Base-by-base conservation (phyloP, 2,888 invertebrate species). In the Leptarthrus brevirostris region DNA sequence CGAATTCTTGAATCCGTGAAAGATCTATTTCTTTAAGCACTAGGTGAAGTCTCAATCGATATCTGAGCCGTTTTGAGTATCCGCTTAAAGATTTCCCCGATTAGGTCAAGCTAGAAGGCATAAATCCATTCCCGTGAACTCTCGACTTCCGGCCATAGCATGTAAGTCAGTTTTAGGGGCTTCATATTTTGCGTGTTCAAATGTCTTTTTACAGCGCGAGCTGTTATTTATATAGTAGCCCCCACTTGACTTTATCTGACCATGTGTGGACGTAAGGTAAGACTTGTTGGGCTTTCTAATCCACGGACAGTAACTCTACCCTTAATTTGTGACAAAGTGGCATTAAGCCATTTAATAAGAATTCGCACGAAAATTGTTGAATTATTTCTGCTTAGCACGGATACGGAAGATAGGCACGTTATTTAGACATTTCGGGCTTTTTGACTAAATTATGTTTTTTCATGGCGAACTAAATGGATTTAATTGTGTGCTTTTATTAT, bases 321-420 rank as follows among this genome's bases (percentile, higher is more conserved):
- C n/a, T 49, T 49, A 49, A 49, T 20, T 20, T 49, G 47, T 8
- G 47, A 47, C 47, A 16, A 16, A 47, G 47, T 47, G 2, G 2
- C 49, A 49, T 49, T 49, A 49, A 49, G 18, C 16, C 49, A 49
- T 49, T 20, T 49, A 49, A 20, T 49, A 49, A 49, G 18, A 49
- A 5, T 49, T 18, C 49, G 8, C 49, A 49, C 49, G 49, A 49
- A 49, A 49, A 18, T 16, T 49, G 4, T 5, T 49, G 16, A 49
- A 49, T 49, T 49, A 49, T 49, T 49, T 49, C 18, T 4, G 6
- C 2, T 16, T 49, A 16, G 6, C 49, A 49, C 49, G 49, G 49
- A 49, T 69, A 75, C 72, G 8, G 75, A 64, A 73, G 77, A 61
- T 66, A 77, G 73, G n/a, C 54, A 71, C 74, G 26, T 64, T 16